Evolutionary conservation across 2,888 invertebrate genomes (phyloP).

Genomic region (Drosophila greeni): DNA sequence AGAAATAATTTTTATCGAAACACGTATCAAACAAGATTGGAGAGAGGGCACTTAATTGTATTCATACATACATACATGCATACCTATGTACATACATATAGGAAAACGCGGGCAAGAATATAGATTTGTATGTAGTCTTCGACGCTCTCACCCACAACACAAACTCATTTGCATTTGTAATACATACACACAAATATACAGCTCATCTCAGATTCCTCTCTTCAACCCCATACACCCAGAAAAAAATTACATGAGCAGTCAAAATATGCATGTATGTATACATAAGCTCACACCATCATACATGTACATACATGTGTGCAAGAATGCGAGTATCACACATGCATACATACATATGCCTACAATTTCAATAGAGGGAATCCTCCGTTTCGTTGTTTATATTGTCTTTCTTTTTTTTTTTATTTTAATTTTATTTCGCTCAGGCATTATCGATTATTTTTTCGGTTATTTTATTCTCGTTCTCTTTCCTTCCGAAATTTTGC

Average conservation of each 20-base stretch:
- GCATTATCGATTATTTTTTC: conserved; percentile 65
- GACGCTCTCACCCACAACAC: conserved; percentile 10
- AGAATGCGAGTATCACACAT: background rate
- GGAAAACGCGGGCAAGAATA: conserved; percentile 11
- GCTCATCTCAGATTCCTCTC: conserved; percentile 4
- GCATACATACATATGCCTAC: conserved; percentile 9
- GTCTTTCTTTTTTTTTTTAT: conserved; percentile 56
- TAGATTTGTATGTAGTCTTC: background rate
- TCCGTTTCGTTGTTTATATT: conserved; percentile 45
- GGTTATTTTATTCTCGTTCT: too few species aligned
- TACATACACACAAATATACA: conserved; percentile 16
- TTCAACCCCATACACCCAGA: conserved; percentile 15
- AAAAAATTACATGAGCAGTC: conserved; percentile 24
- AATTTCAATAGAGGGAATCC: conserved; percentile 28
- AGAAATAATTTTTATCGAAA: background rate
- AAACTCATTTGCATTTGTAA: conserved; percentile 18
- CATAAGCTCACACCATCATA: conserved; percentile 3
- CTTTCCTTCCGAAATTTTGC: conserved; percentile 23
- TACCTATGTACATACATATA: conserved; percentile 1
- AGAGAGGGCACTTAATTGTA: background rate
- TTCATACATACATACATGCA: background rate
- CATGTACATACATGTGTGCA: background rate
- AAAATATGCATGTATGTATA: conserved; percentile 14
- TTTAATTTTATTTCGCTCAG: conserved; percentile 60
- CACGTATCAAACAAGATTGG: background rate